Base-by-base conservation (phyloP, 2,888 invertebrate genomes). In the Ischnura elegans region DNA sequence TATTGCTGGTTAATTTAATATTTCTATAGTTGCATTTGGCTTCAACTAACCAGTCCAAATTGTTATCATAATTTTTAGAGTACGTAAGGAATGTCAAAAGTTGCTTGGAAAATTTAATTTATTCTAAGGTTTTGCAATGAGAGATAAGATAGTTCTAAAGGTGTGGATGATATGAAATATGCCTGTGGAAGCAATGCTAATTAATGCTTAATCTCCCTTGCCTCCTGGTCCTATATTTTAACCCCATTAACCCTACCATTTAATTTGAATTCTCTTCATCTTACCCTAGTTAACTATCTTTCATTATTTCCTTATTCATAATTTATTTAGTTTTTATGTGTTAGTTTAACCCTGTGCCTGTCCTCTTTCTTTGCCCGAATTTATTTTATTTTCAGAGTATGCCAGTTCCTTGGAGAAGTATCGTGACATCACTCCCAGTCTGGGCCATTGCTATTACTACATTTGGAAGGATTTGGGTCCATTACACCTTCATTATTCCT, bases 381-480 rank as follows among this genome's bases (percentile, higher is more conserved):
- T 93, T 84, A 66, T 46, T 94, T n/a, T 90, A 43, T 86, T 94
- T 95, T 29, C 94, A 95, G 95, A 95, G 95, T n/a, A 96, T 96
- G 94, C 96, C 96, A 94, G 97, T 97, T 25, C 97, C 97, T 3
- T 98, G 97, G 97, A 96, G 96, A 94, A 96, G 96, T 4, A 97
- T 98, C 94, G 96, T 97, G 86, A 97, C 96, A 42, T 97, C 97
- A 0, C 95, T 97, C 95, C 97, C 97, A 0, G 97, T 97, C 3
- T 97, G 97, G 97, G 96, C 97, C 0, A 97, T 98, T 95, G 97
- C 97, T 19, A 96, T 97, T 76, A 97, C 97, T 2, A 98, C 97
- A 0, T 98, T 97, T 95, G 97, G 97, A n/a, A 96, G 97, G 93
- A 97, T 98, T 95, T 98, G 97, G 97, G 97, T 97, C 8, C 97